These are phyloP conservation scores for Darevskia nairensis DNA, from an alignment of 2,797 vertebrate species.

Conservation along the genomic window DNA sequence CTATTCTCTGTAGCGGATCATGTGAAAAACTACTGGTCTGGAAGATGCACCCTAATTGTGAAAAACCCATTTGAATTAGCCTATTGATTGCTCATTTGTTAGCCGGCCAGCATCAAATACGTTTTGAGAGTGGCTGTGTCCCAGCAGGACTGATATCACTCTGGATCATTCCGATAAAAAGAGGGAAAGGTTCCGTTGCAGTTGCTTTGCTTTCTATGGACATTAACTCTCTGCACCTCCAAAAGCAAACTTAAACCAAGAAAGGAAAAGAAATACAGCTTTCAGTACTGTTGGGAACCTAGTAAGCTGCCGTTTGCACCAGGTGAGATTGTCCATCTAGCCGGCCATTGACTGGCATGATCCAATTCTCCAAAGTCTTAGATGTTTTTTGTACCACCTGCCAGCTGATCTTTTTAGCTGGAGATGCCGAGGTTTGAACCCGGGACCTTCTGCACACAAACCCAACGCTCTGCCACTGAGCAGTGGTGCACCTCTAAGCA, in stretches of 20 bases:
- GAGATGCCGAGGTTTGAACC: not conserved
- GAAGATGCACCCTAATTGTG: not conserved
- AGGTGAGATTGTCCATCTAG: not conserved
- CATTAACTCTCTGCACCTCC: not conserved
- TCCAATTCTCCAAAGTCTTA: not conserved
- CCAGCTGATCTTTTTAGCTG: not conserved
- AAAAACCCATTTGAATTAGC: not conserved
- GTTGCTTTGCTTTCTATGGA: not conserved
- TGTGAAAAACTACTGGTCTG: not conserved
- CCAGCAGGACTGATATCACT: not conserved
- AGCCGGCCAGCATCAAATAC: not conserved
- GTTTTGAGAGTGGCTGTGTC: not conserved
- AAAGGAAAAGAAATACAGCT: too few relatives aligned
- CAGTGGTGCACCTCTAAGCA: not conserved
- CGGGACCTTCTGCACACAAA: not conserved
- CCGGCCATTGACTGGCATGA: not conserved
- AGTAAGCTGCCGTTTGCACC: not conserved
- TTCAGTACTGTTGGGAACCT: not conserved
- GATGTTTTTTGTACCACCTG: not conserved
- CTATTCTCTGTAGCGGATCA: not conserved
- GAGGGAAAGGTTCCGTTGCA: not conserved
- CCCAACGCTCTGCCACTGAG: not conserved
- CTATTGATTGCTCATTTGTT: not conserved
- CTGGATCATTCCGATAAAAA: not conserved
- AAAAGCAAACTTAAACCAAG: not conserved